Evolutionary conservation across 2,113 vertebrate genomes (phyloP), one percentile per base, ranked within the genome.

Genomic region (Azemiops feae): DNA sequence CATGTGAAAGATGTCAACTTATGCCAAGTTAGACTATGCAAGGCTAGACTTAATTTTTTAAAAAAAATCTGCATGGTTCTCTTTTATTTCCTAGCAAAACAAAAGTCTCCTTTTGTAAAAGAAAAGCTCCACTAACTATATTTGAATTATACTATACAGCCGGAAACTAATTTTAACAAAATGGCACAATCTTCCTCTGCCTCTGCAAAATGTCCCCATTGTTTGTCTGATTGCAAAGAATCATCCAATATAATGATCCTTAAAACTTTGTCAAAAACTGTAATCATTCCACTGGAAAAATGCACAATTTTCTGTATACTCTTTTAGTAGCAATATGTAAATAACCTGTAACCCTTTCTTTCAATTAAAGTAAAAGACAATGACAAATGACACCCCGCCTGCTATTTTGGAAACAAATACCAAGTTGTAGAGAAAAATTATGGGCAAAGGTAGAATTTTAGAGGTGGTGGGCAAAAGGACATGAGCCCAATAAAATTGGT

Each of bases 351-450:
- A 0, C 30, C 45, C 20, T 43, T 85, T 85, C 43, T 58, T 86
- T 86, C 54, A 93, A 90, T 90, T 93, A 90, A 60, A 90, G 4
- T 89, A 89, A 92, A 89, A 54, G 60, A n/a, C 4, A 54, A 12
- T 18, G n/a, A 20, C 12, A 53, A 60, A 64, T 69, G 12, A 7
- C 5, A 25, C 1, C 43, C n/a, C 2, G 8, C 52, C 43, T 64
- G 30, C 85, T 89, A 54, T 93, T 89, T 89, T 86, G 22, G 91
- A 86, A 92, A 86, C 57, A 92, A 85, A 89, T 30, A 30, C 23
- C 25, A 89, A 93, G 34, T 47, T 34, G 30, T 27, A 47, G 25
- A 89, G 11, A 20, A 34, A 93, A 93, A 93, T 69, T 86, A 93
- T 47, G 74, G 58, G 50, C 54, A 89, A 89, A 89, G 53, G 27